Evolutionary conservation across 2,888 invertebrate genomes (phyloP).

Genomic region (Lottia gigantea): DNA sequence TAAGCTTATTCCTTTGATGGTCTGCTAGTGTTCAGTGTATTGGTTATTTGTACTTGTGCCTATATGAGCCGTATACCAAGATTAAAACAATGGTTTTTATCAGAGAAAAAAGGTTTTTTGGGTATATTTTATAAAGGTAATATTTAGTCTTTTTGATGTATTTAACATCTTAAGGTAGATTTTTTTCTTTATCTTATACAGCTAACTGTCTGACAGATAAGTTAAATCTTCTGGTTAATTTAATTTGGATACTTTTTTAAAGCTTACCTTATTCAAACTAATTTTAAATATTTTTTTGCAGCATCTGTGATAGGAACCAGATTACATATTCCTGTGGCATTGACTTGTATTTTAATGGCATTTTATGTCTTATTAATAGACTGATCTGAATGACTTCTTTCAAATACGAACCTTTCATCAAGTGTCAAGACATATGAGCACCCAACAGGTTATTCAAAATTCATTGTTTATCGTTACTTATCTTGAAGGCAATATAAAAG

Average conservation of each 20-base stretch:
- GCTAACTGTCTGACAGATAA: background rate
- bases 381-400: conserved; percentile 30
- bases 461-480: too few species aligned
- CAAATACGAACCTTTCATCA: too few species aligned
- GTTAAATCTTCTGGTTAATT: background rate
- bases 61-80: conserved; percentile 69
- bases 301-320: conserved; percentile 69
- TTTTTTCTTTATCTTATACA: background rate
- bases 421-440: too few species aligned
- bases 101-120: conserved; percentile 69
- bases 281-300: conserved; percentile 38
- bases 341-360: conserved; percentile 65
- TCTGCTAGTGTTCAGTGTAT: conserved; percentile 67
- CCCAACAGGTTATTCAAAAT: too few species aligned
- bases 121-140: conserved; percentile 70
- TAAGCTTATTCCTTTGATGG: conserved; percentile 70
- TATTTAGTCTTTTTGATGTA: background rate
- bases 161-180: background rate
- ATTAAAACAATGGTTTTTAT: conserved; percentile 68
- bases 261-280: background rate
- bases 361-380: conserved; percentile 66
- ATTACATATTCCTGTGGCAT: conserved; percentile 66
- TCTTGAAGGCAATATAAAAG: too few species aligned
- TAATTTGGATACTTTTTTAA: background rate
- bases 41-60: conserved; percentile 70